A percentile compares a stretch with the other conserved stretches of the same genome.
Conservation (phyloP, 2,797 vertebrate species). For the Sciurus vulgaris region DNA sequence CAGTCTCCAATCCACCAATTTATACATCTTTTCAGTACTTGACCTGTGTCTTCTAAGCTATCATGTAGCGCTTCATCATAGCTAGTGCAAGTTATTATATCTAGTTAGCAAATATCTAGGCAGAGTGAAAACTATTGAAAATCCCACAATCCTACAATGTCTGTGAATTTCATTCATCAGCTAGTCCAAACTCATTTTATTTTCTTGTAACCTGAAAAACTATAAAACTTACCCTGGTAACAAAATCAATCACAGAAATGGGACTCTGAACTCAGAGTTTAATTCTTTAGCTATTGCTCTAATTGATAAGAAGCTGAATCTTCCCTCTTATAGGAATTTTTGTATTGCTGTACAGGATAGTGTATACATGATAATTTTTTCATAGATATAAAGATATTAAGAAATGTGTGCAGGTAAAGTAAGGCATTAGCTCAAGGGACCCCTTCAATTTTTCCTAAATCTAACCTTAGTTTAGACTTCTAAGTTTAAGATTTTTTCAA, state of each 20-base stretch:
- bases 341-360: not conserved
- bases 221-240: not conserved
- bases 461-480: constrained; percentile 10
- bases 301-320: not conserved
- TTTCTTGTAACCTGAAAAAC: not conserved
- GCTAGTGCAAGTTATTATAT: not conserved
- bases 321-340: not conserved
- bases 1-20: not conserved
- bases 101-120: not conserved
- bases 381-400: constrained; percentile 2
- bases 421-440: not conserved
- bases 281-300: not conserved
- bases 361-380: not conserved
- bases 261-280: not conserved
- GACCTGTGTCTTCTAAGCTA: not conserved
- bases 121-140: not conserved
- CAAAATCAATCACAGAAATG: not conserved
- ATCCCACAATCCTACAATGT: constrained; percentile 1
- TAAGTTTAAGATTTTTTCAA: not conserved
- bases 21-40: not conserved
- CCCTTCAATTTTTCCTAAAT: not conserved
- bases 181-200: not conserved
- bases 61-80: not conserved
- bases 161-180: not conserved
- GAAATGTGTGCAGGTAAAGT: not conserved